phyloP scores from a whole-genome alignment of 2,888 invertebrate species.

The Salticus scenicus region DNA sequence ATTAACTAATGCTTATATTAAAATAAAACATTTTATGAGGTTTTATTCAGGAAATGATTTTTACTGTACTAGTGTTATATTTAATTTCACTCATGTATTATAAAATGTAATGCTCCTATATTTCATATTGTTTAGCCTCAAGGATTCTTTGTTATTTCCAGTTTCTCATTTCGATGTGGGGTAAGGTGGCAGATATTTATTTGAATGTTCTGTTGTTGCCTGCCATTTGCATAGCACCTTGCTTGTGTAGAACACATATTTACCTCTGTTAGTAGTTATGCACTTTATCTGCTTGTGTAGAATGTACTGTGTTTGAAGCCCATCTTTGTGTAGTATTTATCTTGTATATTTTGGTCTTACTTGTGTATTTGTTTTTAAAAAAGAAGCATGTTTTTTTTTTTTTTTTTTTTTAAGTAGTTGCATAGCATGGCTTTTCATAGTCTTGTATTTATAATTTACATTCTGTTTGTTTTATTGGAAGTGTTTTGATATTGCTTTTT shows the following conservation, averaged over 20 bases:
- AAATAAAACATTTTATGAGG: no score
- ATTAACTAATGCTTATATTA: no score
- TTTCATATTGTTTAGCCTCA: slow-evolving; percentile 61
- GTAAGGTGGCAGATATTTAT: slow-evolving; percentile 56
- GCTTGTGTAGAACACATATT: neutral
- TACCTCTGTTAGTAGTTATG: no score
- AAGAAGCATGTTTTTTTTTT: neutral
- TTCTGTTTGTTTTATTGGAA: no score
- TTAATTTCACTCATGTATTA: neutral
- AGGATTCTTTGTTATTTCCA: slow-evolving; percentile 64
- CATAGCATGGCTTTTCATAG: slow-evolving; percentile 1
- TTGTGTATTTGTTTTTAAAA: no score
- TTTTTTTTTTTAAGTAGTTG: neutral
- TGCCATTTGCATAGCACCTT: neutral
- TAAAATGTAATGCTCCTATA: slow-evolving; percentile 23
- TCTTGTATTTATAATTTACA: no score
- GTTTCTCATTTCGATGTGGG: slow-evolving; percentile 63
- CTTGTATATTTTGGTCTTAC: no score
- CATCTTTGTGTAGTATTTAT: neutral
- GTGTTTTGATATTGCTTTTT: no score
- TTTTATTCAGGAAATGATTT: no score
- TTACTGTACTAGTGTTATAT: no score
- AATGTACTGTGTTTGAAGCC: neutral
- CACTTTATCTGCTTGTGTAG: no score
- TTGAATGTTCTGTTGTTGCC: slow-evolving; percentile 4